These are phyloP conservation scores for Saccostrea echinata DNA, from an alignment of 1,140 invertebrate species.

Conservation along the genomic window DNA sequence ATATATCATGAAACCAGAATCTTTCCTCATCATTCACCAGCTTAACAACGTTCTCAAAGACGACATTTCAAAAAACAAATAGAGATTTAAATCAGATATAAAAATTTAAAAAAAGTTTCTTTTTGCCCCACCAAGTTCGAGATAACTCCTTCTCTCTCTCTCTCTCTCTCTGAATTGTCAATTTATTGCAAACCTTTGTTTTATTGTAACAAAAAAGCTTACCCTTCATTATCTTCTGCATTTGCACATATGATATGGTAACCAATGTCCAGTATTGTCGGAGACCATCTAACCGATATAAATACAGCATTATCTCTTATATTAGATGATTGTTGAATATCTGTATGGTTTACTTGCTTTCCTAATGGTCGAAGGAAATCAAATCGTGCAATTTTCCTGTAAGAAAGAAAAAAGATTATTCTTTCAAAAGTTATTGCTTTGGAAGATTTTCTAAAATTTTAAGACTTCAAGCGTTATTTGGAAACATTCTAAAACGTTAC, in stretches of 20 bases:
- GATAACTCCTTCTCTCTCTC: too few species aligned
- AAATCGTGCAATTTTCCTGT: background rate
- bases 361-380: background rate
- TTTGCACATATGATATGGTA: background rate
- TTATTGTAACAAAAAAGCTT: background rate
- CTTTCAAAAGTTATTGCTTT: background rate
- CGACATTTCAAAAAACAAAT: too few species aligned
- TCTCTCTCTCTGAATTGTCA: too few species aligned
- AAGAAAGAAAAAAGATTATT: background rate
- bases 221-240: background rate
- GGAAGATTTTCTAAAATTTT: background rate
- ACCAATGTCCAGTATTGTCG: background rate
- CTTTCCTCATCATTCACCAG: too few species aligned
- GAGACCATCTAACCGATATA: background rate
- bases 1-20: too few species aligned
- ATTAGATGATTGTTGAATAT: background rate
- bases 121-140: too few species aligned
- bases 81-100: too few species aligned
- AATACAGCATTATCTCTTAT: background rate
- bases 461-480: too few species aligned
- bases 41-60: too few species aligned
- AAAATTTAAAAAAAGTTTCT: too few species aligned
- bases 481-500: background rate
- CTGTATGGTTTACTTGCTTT: background rate
- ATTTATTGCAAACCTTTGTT: too few species aligned